Percentiles rank a stretch among this genome's conserved stretches.
Conservation (phyloP, 2,113 vertebrate species). For the Passer montanus region DNA sequence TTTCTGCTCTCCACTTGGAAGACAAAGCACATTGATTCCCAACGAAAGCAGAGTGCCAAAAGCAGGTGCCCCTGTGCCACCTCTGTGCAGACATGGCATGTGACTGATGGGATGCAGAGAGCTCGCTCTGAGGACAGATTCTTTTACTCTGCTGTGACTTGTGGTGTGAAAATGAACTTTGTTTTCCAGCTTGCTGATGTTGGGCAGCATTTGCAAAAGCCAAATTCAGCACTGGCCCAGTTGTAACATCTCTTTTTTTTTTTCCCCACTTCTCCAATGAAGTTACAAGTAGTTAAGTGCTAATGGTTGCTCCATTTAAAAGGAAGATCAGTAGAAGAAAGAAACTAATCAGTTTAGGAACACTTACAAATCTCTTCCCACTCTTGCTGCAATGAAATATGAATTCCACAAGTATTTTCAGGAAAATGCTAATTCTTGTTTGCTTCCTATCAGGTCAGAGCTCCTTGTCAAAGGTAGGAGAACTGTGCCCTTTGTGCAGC, state of each 20-base stretch:
- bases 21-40: not conserved
- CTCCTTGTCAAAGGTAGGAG: not conserved
- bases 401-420: not conserved
- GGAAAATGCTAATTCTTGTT: not conserved
- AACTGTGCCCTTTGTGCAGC: not conserved
- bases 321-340: not conserved
- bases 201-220: not conserved
- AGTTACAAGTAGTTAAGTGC: not conserved
- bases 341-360: not conserved
- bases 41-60: not conserved
- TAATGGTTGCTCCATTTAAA: not conserved
- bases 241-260: not conserved
- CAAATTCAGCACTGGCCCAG: not conserved
- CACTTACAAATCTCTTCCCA: not conserved
- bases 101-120: not conserved
- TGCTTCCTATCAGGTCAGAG: not conserved
- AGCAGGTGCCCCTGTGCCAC: not conserved
- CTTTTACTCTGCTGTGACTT: not conserved
- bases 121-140: not conserved
- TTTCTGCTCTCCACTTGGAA: not conserved
- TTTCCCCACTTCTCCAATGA: not conserved
- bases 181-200: not conserved
- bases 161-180: not conserved
- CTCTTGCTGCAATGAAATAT: not conserved
- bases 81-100: rapidly evolving